Evolutionary conservation across 2,113 vertebrate genomes (phyloP).

Genomic region (Tinamus guttatus): DNA sequence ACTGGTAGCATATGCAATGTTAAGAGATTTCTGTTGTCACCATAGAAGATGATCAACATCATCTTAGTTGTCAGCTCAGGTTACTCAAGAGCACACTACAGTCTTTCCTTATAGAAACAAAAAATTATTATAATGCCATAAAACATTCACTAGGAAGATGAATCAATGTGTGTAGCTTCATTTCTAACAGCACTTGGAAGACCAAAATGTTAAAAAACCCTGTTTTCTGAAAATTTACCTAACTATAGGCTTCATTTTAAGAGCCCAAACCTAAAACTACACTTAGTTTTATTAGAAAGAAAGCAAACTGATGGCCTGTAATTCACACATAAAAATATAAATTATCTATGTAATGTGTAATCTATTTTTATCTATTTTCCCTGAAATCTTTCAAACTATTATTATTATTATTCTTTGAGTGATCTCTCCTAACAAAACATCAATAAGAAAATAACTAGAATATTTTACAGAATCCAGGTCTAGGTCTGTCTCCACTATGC

Average conservation of each 20-base stretch:
- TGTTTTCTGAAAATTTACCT: background rate
- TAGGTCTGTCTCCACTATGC: background rate
- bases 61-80: background rate
- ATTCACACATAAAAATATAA: background rate
- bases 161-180: background rate
- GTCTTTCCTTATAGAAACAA: background rate
- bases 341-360: background rate
- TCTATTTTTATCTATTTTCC: background rate
- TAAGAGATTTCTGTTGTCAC: background rate
- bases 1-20: accelerated
- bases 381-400: background rate
- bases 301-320: background rate
- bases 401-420: background rate
- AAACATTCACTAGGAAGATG: background rate
- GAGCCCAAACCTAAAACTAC: background rate
- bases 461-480: background rate
- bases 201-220: background rate
- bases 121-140: background rate
- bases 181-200: background rate
- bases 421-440: background rate
- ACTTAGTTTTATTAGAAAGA: background rate
- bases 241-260: background rate
- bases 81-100: background rate
- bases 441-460: background rate
- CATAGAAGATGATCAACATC: background rate